Evolutionary conservation across 2,797 vertebrate genomes (phyloP).

Genomic region (Rhynchotus rufescens): DNA sequence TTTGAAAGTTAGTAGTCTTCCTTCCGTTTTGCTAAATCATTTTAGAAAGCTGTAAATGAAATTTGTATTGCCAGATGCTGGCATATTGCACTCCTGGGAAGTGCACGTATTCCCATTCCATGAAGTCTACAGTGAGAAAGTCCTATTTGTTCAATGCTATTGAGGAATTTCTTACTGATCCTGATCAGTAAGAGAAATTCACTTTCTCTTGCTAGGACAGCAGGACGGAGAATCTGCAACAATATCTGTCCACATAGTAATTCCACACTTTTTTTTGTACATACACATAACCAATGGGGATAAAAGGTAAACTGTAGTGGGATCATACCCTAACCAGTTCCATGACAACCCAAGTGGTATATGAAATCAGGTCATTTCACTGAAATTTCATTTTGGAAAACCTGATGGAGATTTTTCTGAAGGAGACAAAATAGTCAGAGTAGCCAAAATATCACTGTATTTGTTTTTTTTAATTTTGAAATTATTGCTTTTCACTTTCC

Average conservation of each 20-base stretch:
- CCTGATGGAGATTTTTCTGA: neutral
- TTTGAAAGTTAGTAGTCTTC: neutral
- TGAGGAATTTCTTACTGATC: neutral
- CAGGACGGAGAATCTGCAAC: neutral
- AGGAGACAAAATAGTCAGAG: neutral
- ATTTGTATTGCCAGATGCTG: neutral
- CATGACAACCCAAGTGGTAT: neutral
- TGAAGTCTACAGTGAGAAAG: neutral
- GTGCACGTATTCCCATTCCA: rapidly evolving
- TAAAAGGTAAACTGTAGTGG: neutral
- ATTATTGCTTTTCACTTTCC: neutral
- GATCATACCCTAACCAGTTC: neutral
- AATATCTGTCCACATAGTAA: neutral
- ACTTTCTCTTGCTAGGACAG: neutral
- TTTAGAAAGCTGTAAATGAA: neutral
- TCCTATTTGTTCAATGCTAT: neutral
- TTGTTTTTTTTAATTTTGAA: neutral
- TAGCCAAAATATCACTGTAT: neutral
- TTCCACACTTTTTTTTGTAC: neutral
- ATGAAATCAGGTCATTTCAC: neutral
- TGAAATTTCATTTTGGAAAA: neutral
- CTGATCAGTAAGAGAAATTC: neutral
- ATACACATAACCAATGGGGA: neutral
- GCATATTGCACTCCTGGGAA: neutral
- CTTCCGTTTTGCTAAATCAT: neutral